Evolutionary conservation across 1,140 invertebrate species (phyloP), one percentile per base, ranked within the genome.

Genomic region (Leptinotarsa texana): DNA sequence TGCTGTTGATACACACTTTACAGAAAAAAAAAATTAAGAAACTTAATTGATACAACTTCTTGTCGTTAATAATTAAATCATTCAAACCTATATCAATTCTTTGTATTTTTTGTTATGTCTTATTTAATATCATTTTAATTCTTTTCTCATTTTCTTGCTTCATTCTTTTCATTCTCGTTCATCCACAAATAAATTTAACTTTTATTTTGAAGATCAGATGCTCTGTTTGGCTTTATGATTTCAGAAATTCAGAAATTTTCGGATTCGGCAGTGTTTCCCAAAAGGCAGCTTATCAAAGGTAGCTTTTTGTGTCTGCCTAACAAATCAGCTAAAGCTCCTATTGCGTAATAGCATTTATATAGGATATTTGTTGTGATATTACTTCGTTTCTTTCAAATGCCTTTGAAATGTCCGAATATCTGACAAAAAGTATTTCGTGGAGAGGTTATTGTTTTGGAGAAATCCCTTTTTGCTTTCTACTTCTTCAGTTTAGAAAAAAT

Each of bases 211-310:
- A 68, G 42, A 68, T 18, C 33, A 24, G 69, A 48, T 78, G 70
- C 77, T 78, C 77, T 77, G 75, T 78, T 75, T 21, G 67, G 63
- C 69, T 75, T 81, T 80, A 48, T 84, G 83, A 89, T 91, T 92
- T 85, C 91, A 93, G 91, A 92, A 92, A 89, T 87, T 88, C 86
- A 89, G 90, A 88, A 89, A 87, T 86, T 89, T 89, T 88, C 89
- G 87, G 82, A 88, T 92, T 80, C 90, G 91, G 76, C 87, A 87
- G 84, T 87, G 91, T 85, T 89, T 93, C 89, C 92, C 91, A 72
- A 85, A 86, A 85, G 88, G 89, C 83, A 89, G 89, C 84, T 88
- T 90, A 86, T 91, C 88, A 82, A 93, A 93, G 92, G 92, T 93
- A 91, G 83, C 76, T 75, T 48, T 65, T 65, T 33, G 27, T 65